Evolutionary conservation across 2,888 invertebrate species (phyloP).

Genomic region (Hyalella azteca): DNA sequence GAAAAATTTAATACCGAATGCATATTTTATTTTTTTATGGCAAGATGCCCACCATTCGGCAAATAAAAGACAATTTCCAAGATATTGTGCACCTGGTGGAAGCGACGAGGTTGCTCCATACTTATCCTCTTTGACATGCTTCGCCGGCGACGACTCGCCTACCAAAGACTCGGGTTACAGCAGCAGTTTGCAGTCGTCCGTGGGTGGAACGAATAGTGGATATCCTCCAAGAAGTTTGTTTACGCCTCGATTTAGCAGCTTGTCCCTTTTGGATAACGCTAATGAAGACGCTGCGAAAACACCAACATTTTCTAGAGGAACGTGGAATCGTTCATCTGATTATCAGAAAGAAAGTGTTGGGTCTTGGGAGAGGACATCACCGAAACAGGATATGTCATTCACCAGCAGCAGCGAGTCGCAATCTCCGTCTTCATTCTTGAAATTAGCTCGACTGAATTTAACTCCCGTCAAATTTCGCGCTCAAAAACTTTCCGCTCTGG

Average conservation of each 20-base stretch:
- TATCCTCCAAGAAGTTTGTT: not conserved
- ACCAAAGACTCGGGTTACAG: constrained; percentile 19
- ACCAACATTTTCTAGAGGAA: not conserved
- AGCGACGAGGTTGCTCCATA: too few species aligned
- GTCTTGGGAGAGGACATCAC: not conserved
- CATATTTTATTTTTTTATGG: too few species aligned
- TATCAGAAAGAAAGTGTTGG: not conserved
- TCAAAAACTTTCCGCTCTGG: constrained; percentile 39
- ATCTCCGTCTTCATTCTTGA: constrained; percentile 9
- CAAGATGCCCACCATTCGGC: too few species aligned
- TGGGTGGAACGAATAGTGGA: not conserved
- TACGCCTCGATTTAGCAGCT: not conserved
- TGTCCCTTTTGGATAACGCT: not conserved
- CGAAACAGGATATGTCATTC: not conserved
- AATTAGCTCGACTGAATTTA: constrained; percentile 29
- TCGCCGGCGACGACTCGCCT: not conserved
- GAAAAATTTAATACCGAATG: too few species aligned
- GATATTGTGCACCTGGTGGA: not conserved
- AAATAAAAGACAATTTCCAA: not conserved
- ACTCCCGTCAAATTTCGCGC: constrained; percentile 40
- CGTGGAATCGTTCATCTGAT: not conserved
- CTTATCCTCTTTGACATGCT: too few species aligned
- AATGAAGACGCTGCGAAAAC: not conserved
- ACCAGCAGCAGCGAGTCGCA: not conserved
- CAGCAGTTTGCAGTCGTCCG: constrained; percentile 6